A percentile compares a stretch with the other conserved stretches of the same genome.
These are phyloP conservation scores for Eupithecia insigniata DNA, from an alignment of 2,888 invertebrate species.

Conservation along the genomic window DNA sequence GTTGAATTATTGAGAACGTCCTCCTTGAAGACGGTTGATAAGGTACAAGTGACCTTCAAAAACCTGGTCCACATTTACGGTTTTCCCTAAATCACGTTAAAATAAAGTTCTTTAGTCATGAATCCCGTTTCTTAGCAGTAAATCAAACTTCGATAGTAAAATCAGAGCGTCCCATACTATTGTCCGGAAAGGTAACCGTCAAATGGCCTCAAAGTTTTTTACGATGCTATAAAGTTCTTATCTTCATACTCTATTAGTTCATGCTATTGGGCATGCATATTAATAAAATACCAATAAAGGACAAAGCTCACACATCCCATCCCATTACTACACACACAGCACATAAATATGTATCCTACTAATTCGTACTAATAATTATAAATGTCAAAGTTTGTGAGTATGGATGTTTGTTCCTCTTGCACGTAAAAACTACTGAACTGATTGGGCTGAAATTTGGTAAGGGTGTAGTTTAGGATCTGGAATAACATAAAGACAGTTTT, in stretches of 20 bases:
- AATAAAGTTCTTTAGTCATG: not conserved
- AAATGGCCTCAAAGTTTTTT: constrained; percentile 43
- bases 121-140: not conserved
- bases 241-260: constrained; percentile 54
- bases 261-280: constrained; percentile 43
- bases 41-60: not conserved
- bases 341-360: too few species aligned
- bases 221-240: constrained; percentile 43
- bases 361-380: too few species aligned
- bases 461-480: too few species aligned
- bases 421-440: too few species aligned
- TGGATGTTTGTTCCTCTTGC: too few species aligned
- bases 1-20: too few species aligned
- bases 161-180: constrained; percentile 7
- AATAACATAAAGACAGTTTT: too few species aligned
- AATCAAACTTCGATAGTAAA: constrained; percentile 33
- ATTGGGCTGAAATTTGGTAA: too few species aligned
- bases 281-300: not conserved
- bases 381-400: too few species aligned
- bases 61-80: not conserved
- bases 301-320: not conserved
- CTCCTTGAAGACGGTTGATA: too few species aligned
- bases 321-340: not conserved
- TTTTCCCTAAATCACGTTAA: not conserved
- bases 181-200: constrained; percentile 31